Evolutionary conservation across 2,888 invertebrate genomes (phyloP).

Genomic region (Chrysina gloriosa): DNA sequence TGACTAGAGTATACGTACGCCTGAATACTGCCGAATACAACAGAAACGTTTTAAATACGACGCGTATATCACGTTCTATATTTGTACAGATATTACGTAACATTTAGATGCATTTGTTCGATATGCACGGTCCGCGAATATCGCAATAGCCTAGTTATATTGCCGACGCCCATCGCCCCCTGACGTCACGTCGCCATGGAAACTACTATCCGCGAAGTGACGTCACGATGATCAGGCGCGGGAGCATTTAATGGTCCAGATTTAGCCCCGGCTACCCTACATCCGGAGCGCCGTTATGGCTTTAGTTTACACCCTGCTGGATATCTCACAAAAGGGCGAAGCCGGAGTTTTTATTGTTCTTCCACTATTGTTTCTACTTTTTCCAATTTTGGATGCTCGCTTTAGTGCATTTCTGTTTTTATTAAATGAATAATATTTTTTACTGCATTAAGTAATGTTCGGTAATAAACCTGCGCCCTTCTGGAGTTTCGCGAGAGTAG

Average conservation of each 20-base stretch:
- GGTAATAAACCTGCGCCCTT: slow-evolving; percentile 30
- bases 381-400: slow-evolving; percentile 34
- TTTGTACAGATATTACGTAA: slow-evolving; percentile 11
- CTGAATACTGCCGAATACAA: no score
- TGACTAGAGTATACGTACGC: no score
- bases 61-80: neutral
- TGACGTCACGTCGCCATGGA: slow-evolving; percentile 48
- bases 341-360: slow-evolving; percentile 39
- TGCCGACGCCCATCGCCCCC: slow-evolving; percentile 47
- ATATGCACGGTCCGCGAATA: slow-evolving; percentile 34
- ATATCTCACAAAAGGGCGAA: slow-evolving; percentile 42
- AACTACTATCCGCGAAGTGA: slow-evolving; percentile 48
- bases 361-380: slow-evolving; percentile 41
- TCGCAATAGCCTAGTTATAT: slow-evolving; percentile 36
- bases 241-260: slow-evolving; percentile 51
- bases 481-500: neutral
- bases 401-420: slow-evolving; percentile 35
- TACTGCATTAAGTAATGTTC: slow-evolving; percentile 24
- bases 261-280: slow-evolving; percentile 49
- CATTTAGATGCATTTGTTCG: slow-evolving; percentile 37
- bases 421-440: slow-evolving; percentile 38
- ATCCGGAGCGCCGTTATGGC: slow-evolving; percentile 46
- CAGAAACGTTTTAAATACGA: neutral
- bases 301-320: slow-evolving; percentile 46
- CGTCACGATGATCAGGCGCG: slow-evolving; percentile 48